These are phyloP conservation scores for Tipula lateralis DNA, from an alignment of 2,888 invertebrate species.

Conservation along the genomic window DNA sequence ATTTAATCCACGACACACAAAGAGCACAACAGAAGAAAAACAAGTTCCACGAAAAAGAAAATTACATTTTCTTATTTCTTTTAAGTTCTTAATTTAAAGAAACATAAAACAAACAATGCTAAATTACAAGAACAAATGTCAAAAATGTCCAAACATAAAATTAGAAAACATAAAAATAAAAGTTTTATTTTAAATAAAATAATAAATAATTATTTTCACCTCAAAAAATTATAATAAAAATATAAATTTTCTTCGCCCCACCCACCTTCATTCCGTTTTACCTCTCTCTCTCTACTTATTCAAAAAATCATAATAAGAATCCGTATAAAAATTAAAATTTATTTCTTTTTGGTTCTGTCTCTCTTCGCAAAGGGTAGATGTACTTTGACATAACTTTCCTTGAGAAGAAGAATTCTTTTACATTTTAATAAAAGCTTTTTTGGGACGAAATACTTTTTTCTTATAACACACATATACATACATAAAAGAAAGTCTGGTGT, in stretches of 20 bases:
- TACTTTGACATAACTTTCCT: not conserved
- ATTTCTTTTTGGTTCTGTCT: not conserved
- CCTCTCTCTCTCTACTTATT: not conserved
- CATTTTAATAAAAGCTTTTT: not conserved
- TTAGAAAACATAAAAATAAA: constrained; percentile 6
- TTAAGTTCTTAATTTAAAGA: not conserved
- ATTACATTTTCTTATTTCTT: not conserved
- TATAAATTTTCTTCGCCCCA: not conserved
- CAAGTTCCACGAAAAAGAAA: not conserved
- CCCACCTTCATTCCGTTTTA: not conserved
- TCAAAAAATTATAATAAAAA: not conserved
- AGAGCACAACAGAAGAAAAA: not conserved
- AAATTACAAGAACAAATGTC: constrained; percentile 11
- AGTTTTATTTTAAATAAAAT: not conserved
- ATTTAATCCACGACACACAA: not conserved
- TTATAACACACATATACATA: not conserved
- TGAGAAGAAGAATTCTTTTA: not conserved
- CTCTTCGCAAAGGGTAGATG: not conserved
- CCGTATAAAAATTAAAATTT: constrained; percentile 2
- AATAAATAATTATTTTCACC: constrained; percentile 19
- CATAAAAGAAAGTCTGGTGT: not conserved
- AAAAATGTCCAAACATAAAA: constrained; percentile 8
- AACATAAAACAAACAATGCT: constrained; percentile 1
- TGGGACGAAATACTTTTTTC: not conserved
- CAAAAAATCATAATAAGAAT: not conserved